A percentile compares a stretch with the other conserved stretches of the same genome.
Conservation (phyloP, 53 echinoderm and acorn worm genomes). For the Crossaster papposus region DNA sequence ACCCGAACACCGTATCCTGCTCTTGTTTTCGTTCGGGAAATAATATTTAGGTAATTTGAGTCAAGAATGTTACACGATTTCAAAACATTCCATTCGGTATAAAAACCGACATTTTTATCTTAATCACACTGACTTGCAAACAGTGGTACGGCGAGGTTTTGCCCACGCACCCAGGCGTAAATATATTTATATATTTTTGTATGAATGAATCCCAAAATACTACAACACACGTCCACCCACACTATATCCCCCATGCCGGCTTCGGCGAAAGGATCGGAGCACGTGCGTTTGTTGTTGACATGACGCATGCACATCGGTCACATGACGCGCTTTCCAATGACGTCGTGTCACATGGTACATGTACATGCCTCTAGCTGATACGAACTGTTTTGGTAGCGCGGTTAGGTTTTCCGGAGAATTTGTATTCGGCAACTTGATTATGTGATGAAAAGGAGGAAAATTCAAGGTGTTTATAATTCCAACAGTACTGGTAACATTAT, state of each 20-base stretch:
- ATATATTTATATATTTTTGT: neutral
- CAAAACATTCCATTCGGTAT: neutral
- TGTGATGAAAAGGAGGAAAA: too few species aligned
- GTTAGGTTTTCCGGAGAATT: too few species aligned
- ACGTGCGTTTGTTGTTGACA: constrained; percentile 61
- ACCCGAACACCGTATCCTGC: neutral
- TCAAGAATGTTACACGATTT: neutral
- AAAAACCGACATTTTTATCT: neutral
- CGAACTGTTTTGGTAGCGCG: too few species aligned
- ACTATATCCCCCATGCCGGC: neutral
- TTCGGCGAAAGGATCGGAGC: constrained; percentile 4
- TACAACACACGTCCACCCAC: neutral
- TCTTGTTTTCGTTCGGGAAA: neutral
- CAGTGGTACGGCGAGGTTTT: neutral
- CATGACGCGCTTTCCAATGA: constrained; percentile 32
- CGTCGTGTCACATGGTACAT: constrained; percentile 4
- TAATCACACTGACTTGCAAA: too few species aligned
- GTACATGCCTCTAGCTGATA: neutral
- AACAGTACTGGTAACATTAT: too few species aligned
- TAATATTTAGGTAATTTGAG: neutral
- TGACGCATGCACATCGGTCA: constrained; percentile 46
- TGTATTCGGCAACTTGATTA: too few species aligned
- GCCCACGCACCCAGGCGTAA: neutral
- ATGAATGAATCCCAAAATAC: constrained; percentile 17
- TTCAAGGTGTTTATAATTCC: too few species aligned